Percentiles rank a stretch among this genome's conserved stretches.
phyloP scores from a whole-genome alignment of 2,797 vertebrate genomes.

The Poecilia velifera region DNA sequence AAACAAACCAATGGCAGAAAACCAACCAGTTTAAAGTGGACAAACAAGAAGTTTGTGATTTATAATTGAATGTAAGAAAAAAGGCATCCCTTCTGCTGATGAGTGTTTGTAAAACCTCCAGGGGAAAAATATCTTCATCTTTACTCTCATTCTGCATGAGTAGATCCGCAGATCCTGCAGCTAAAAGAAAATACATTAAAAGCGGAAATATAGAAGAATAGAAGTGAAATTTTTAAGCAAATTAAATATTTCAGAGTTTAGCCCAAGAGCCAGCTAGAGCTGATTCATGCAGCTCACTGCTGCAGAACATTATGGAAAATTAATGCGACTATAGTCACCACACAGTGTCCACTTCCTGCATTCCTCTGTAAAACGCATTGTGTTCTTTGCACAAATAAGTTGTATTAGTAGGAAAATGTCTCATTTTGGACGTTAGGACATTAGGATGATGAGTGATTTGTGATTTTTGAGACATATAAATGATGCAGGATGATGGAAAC shows the following conservation, averaged over 20 bases:
- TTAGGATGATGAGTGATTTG: not conserved
- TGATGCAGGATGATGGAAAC: not conserved
- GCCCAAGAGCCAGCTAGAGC: not conserved
- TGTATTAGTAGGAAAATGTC: not conserved
- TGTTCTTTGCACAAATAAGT: not conserved
- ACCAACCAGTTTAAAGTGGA: not conserved
- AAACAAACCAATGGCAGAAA: not conserved
- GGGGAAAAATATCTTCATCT: not conserved
- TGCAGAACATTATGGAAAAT: conserved; percentile 5
- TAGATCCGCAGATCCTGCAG: not conserved
- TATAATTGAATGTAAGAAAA: not conserved
- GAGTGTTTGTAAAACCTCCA: not conserved
- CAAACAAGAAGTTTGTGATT: not conserved
- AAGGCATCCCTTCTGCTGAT: not conserved
- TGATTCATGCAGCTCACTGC: not conserved
- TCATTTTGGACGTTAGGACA: not conserved
- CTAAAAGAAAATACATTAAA: not conserved
- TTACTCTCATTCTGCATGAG: not conserved
- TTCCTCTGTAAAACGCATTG: not conserved
- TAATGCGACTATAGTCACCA: not conserved
- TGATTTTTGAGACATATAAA: not conserved
- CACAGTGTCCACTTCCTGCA: not conserved
- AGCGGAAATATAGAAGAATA: not conserved
- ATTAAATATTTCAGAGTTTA: not conserved
- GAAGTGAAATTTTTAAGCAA: not conserved